phyloP scores from a whole-genome alignment of 2,113 vertebrate genomes.

The Zosterops hypoxanthus region DNA sequence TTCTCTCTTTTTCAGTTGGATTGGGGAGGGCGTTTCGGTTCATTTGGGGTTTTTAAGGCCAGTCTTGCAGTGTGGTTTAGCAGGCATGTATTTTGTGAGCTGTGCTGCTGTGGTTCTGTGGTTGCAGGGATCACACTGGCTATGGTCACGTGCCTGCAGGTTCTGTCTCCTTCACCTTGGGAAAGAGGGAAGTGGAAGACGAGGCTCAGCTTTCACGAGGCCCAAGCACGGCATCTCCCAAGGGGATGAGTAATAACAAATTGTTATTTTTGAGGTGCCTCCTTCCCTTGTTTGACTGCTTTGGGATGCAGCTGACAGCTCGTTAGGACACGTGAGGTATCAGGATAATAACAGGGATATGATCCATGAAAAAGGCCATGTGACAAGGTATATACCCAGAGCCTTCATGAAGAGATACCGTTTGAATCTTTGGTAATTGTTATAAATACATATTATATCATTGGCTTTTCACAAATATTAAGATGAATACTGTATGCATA shows the following conservation, averaged over 20 bases:
- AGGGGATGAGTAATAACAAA: not conserved
- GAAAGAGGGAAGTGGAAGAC: not conserved
- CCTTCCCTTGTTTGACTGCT: not conserved
- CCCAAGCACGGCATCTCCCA: not conserved
- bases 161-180: not conserved
- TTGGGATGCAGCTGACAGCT: not conserved
- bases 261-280: not conserved
- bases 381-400: not conserved
- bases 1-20: not conserved
- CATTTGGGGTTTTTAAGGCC: not conserved
- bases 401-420: not conserved
- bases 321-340: fast-evolving
- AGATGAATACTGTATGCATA: no score
- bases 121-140: not conserved
- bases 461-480: no score
- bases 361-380: not conserved
- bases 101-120: not conserved
- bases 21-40: not conserved
- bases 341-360: not conserved
- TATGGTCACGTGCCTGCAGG: not conserved
- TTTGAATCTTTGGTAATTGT: not conserved
- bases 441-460: no score
- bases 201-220: not conserved
- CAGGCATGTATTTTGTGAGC: not conserved
- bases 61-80: not conserved